These are phyloP conservation scores for Cancer borealis DNA, from an alignment of 2,888 invertebrate genomes.

Conservation along the genomic window DNA sequence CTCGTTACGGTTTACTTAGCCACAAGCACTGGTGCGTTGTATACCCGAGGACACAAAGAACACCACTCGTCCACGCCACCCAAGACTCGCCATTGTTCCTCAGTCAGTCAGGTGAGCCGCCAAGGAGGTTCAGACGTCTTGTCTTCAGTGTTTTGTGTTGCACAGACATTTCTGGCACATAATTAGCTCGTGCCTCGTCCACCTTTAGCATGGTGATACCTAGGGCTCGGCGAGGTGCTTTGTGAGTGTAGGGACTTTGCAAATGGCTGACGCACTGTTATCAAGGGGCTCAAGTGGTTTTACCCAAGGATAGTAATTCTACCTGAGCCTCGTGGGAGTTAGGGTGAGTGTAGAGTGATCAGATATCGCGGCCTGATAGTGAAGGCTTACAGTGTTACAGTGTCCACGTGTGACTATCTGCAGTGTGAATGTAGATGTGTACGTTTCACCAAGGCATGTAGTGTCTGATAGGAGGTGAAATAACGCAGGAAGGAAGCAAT, in stretches of 20 bases:
- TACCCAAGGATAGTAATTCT: not conserved
- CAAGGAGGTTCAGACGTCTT: not conserved
- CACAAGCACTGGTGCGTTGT: slow-evolving; percentile 3
- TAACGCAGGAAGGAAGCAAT: not conserved
- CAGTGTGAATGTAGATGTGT: not conserved
- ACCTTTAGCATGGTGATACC: not conserved
- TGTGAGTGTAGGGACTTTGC: not conserved
- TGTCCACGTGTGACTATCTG: not conserved
- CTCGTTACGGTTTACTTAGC: not conserved
- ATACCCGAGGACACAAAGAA: not conserved
- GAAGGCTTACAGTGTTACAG: not conserved
- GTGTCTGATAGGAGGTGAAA: not conserved
- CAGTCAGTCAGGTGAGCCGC: slow-evolving; percentile 16
- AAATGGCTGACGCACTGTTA: not conserved
- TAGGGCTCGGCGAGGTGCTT: not conserved
- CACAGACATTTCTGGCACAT: not conserved
- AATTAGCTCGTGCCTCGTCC: not conserved
- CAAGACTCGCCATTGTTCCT: not conserved
- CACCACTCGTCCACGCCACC: not conserved
- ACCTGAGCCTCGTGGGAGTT: not conserved
- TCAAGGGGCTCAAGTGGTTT: not conserved
- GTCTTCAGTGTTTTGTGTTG: not conserved
- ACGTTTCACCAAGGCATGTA: not conserved
- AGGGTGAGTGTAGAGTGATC: not conserved
- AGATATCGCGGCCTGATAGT: not conserved